A percentile compares a stretch with the other conserved stretches of the same genome.
Evolutionary conservation across 64 coral and sea anemone species (phyloP).

Genomic region (Montipora cactus): DNA sequence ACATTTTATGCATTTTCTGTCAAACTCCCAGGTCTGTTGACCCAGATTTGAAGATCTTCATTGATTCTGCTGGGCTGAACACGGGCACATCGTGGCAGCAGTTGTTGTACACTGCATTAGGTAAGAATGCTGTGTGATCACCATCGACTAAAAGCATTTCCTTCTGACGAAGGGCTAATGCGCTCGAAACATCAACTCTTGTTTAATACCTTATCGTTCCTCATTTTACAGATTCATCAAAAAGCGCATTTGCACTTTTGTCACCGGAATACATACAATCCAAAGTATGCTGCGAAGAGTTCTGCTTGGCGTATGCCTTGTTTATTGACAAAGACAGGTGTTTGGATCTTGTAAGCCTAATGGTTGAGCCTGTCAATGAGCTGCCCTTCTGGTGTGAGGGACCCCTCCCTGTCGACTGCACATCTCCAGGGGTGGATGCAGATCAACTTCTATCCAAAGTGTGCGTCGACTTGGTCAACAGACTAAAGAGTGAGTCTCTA

Average conservation of each 20-base stretch:
- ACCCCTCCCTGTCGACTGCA: conserved; percentile 67
- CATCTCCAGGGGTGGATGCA: not conserved
- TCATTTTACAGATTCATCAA: conserved; percentile 65
- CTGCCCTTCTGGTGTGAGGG: conserved; percentile 70
- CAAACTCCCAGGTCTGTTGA: conserved; percentile 22
- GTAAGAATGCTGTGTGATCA: conserved; percentile 19
- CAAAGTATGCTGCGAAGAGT: conserved; percentile 93
- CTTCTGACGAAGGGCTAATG: too few relatives aligned
- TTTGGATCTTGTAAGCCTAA: conserved; percentile 57
- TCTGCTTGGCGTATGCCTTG: conserved; percentile 78
- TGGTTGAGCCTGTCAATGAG: conserved; percentile 77
- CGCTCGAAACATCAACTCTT: too few relatives aligned
- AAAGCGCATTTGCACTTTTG: conserved; percentile 67
- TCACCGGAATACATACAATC: conserved; percentile 88
- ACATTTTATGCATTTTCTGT: too few relatives aligned
- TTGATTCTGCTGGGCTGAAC: conserved; percentile 89
- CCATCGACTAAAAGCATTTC: too few relatives aligned
- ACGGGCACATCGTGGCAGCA: conserved; percentile 95
- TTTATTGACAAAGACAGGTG: conserved; percentile 63
- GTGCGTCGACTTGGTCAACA: conserved; percentile 63
- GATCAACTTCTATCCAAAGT: conserved; percentile 34
- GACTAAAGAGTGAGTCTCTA: conserved; percentile 37
- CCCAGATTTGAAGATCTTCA: conserved; percentile 85
- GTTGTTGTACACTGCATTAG: conserved; percentile 81
- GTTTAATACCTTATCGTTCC: not conserved